Conservation (phyloP, 37 sponge, comb jelly and placozoan species). For the Chondrilla cf. caribensis region DNA sequence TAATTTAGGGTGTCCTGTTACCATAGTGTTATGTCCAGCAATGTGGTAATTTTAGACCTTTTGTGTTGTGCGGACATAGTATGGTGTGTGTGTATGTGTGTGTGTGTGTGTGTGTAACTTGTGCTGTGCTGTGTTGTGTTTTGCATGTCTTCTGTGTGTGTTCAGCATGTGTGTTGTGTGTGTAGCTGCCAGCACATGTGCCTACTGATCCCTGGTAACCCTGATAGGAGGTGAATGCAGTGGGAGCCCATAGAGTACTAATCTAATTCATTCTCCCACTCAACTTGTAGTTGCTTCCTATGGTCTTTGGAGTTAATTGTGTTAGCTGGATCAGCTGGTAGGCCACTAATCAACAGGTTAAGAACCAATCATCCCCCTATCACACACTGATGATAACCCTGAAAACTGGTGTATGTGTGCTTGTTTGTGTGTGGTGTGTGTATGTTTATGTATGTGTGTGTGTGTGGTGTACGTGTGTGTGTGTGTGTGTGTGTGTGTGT, state of each 20-base stretch:
- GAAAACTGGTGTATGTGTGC: neutral
- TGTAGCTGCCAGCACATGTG: neutral
- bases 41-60: neutral
- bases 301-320: neutral
- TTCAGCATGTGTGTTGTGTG: no score
- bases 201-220: neutral
- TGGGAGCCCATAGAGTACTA: neutral
- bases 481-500: slow-evolving; percentile 19
- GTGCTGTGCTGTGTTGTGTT: neutral
- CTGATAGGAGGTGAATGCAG: neutral
- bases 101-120: slow-evolving; percentile 5
- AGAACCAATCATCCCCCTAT: neutral
- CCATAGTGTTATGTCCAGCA: no score
- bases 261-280: slow-evolving; percentile 22
- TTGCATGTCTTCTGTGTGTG: neutral
- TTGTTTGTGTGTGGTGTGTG: neutral
- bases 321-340: slow-evolving; percentile 12
- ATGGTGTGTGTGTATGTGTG: slow-evolving; percentile 21
- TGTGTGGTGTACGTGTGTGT: neutral
- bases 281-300: neutral
- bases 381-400: neutral
- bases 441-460: neutral
- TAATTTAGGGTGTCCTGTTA: no score
- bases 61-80: neutral
- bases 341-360: neutral